These are phyloP conservation scores for Macrostomum lignano DNA, from an alignment of 1,140 invertebrate species.

Conservation along the genomic window DNA sequence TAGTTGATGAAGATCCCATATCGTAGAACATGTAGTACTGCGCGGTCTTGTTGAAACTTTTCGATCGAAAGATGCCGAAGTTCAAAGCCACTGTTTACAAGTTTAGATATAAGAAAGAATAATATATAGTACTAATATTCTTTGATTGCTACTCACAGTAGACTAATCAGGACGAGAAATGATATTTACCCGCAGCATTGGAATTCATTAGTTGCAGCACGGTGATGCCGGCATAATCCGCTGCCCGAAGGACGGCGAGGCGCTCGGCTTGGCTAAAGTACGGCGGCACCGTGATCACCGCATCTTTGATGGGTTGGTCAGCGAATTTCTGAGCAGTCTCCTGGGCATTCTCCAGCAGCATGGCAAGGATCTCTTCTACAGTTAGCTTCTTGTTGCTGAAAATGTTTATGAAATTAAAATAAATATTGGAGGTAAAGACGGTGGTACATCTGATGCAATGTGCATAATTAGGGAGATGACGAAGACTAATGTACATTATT, in stretches of 20 bases:
- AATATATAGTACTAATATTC: too few relatives aligned
- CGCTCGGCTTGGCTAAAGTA: conserved; percentile 86
- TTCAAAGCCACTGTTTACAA: conserved; percentile 89
- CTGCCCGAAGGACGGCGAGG: conserved; percentile 49
- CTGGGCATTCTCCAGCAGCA: conserved; percentile 55
- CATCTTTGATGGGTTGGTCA: conserved; percentile 51
- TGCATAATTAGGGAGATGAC: conserved; percentile 1
- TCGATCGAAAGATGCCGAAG: conserved; percentile 73
- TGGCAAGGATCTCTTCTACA: conserved; percentile 63
- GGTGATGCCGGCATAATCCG: conserved; percentile 57
- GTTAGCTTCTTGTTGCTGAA: conserved; percentile 38
- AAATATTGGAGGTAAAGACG: neutral
- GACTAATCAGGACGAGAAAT: too few relatives aligned
- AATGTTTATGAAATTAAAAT: neutral
- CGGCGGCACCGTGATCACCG: conserved; percentile 71
- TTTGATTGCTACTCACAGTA: too few relatives aligned
- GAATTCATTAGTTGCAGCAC: conserved; percentile 68
- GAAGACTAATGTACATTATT: too few relatives aligned
- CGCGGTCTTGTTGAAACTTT: conserved; percentile 73
- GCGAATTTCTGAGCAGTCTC: conserved; percentile 43
- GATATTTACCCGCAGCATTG: conserved; percentile 66
- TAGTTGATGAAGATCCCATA: conserved; percentile 76
- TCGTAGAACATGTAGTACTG: conserved; percentile 75
- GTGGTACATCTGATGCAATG: neutral
- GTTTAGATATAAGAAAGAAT: too few relatives aligned